Evolutionary conservation across 2,797 vertebrate genomes (phyloP).

Genomic region (Sebastes nivosus): DNA sequence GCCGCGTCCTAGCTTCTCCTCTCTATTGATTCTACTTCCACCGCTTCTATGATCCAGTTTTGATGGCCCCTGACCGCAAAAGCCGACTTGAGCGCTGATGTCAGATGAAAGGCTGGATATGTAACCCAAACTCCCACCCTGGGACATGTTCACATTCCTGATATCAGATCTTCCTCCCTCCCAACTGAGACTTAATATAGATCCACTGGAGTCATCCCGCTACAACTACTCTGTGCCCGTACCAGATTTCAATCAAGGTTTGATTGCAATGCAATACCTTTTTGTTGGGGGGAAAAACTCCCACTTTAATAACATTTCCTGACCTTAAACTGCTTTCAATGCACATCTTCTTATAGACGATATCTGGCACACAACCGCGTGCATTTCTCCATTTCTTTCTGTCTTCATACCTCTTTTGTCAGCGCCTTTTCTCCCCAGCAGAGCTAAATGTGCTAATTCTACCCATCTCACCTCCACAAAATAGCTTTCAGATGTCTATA

Average conservation of each 20-base stretch:
- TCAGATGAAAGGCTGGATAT: slow-evolving; percentile 75
- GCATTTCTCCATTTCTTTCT: slow-evolving; percentile 7
- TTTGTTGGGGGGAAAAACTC: slow-evolving; percentile 18
- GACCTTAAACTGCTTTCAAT: slow-evolving; percentile 49
- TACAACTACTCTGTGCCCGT: slow-evolving; percentile 43
- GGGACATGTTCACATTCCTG: slow-evolving; percentile 74
- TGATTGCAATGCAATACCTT: slow-evolving; percentile 63
- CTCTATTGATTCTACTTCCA: slow-evolving; percentile 71
- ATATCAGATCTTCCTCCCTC: slow-evolving; percentile 62
- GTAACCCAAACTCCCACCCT: slow-evolving; percentile 72
- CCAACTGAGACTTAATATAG: slow-evolving; percentile 69
- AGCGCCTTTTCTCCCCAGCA: slow-evolving; percentile 17
- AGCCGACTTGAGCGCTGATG: slow-evolving; percentile 74
- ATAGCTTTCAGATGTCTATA: slow-evolving; percentile 54
- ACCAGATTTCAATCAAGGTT: slow-evolving; percentile 65
- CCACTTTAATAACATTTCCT: slow-evolving; percentile 43
- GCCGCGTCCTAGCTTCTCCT: slow-evolving; percentile 44
- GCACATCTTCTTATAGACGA: slow-evolving; percentile 4
- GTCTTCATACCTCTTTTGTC: slow-evolving; percentile 14
- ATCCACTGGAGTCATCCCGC: slow-evolving; percentile 59
- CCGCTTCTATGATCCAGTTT: slow-evolving; percentile 59
- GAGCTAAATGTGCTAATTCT: slow-evolving; percentile 54
- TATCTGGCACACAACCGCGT: slow-evolving; percentile 4
- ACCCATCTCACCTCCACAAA: slow-evolving; percentile 48
- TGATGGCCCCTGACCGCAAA: slow-evolving; percentile 70